Evolutionary conservation across 1,140 invertebrate species (phyloP).

Genomic region (Calosoma granatense): DNA sequence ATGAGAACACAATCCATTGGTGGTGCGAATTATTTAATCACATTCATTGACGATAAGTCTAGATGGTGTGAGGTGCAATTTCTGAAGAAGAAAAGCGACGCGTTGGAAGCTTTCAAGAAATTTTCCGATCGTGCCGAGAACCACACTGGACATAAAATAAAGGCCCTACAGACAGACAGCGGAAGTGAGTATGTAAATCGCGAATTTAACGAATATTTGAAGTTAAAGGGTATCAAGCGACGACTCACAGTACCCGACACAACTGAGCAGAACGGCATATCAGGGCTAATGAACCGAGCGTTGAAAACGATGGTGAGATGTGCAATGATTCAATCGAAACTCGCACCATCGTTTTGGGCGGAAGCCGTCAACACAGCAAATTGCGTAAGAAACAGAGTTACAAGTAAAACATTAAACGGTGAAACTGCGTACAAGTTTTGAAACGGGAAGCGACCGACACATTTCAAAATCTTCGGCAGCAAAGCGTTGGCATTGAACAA

Average conservation of each 20-base stretch:
- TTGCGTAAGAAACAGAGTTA: constrained; percentile 20
- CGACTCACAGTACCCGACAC: constrained; percentile 23
- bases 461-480: too few relatives aligned
- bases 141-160: constrained; percentile 14
- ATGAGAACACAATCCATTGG: constrained; percentile 25
- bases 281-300: constrained; percentile 22
- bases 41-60: too few relatives aligned
- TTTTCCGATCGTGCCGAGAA: too few relatives aligned
- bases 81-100: constrained; percentile 18
- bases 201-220: constrained; percentile 14
- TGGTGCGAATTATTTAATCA: constrained; percentile 25
- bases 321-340: too few relatives aligned
- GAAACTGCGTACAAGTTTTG: too few relatives aligned
- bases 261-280: constrained; percentile 31
- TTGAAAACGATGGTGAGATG: constrained; percentile 21
- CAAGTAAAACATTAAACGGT: too few relatives aligned
- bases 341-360: too few relatives aligned
- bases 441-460: constrained; percentile 13
- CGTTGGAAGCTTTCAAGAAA: too few relatives aligned
- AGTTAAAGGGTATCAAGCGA: constrained; percentile 16
- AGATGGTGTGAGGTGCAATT: constrained; percentile 19
- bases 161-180: constrained; percentile 19
- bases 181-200: constrained; percentile 18
- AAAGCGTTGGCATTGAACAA: too few relatives aligned
- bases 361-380: constrained; percentile 17